These are phyloP conservation scores for Ridgeia piscesae DNA, from an alignment of 1,140 invertebrate species.

Conservation along the genomic window DNA sequence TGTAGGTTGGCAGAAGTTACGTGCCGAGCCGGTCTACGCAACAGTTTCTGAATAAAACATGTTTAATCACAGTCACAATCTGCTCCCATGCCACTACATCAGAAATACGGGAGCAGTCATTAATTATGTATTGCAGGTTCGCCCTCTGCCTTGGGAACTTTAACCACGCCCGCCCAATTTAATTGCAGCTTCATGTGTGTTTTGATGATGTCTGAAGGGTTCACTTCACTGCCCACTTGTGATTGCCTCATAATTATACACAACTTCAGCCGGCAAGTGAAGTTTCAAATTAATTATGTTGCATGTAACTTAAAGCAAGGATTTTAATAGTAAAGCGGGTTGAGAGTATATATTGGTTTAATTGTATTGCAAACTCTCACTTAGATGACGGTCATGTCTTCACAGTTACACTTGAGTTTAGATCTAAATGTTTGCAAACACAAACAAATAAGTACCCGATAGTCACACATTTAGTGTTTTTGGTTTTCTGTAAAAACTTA, in stretches of 20 bases:
- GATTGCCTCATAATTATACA: not conserved
- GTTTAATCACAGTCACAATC: not conserved
- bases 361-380: not conserved
- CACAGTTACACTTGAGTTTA: not conserved
- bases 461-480: not conserved
- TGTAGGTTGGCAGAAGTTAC: not conserved
- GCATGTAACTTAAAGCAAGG: not conserved
- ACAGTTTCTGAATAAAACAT: slow-evolving; percentile 1
- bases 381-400: not conserved
- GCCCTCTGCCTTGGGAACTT: not conserved
- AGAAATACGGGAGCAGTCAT: not conserved
- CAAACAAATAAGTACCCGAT: not conserved
- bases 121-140: not conserved
- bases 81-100: not conserved
- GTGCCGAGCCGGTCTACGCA: not conserved
- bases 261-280: not conserved
- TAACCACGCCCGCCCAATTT: not conserved
- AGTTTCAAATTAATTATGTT: not conserved
- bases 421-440: not conserved
- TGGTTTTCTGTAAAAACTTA: not conserved
- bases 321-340: not conserved
- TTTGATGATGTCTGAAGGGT: not conserved
- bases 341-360: not conserved
- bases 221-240: not conserved
- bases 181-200: not conserved